Conservation (phyloP, 2,797 vertebrate species). For the Etheostoma perlongum region DNA sequence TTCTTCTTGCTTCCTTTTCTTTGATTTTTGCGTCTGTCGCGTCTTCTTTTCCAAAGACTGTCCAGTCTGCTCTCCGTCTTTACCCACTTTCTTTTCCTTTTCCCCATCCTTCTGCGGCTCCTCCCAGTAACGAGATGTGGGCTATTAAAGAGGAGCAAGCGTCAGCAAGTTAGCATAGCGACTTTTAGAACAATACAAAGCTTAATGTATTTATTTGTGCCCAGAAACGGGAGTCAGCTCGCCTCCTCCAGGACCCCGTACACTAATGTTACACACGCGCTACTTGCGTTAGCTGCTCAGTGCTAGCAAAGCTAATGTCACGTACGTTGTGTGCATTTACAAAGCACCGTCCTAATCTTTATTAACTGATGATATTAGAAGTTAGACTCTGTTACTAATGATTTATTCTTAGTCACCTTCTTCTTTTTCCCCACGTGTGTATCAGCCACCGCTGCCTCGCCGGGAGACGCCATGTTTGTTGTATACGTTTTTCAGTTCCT, state of each 20-base stretch:
- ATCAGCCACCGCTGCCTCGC: neutral
- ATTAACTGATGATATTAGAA: neutral
- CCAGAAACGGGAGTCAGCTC: neutral
- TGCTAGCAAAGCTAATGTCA: neutral
- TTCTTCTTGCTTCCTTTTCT: conserved; percentile 48
- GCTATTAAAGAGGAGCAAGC: conserved; percentile 47
- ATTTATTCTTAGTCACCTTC: conserved; percentile 60
- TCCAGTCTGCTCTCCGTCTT: conserved; percentile 17
- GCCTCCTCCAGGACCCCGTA: neutral
- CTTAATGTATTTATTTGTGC: neutral
- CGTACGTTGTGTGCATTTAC: neutral
- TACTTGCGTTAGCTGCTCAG: neutral
- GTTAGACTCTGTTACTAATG: fast-evolving
- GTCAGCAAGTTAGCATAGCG: neutral
- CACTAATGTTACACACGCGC: too few species aligned
- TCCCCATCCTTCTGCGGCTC: conserved; percentile 14
- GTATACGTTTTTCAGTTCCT: conserved; percentile 65
- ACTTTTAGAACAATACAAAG: neutral
- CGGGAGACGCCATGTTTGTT: conserved; percentile 84
- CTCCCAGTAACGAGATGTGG: conserved; percentile 81
- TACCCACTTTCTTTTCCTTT: conserved; percentile 25
- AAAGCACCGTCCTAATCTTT: neutral
- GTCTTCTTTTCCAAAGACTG: neutral
- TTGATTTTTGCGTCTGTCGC: conserved; percentile 2
- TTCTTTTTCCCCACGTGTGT: conserved; percentile 84